Evolutionary conservation across 1,140 invertebrate species (phyloP), one percentile per base, ranked within the genome.

Genomic region (Subanguina moxae): DNA sequence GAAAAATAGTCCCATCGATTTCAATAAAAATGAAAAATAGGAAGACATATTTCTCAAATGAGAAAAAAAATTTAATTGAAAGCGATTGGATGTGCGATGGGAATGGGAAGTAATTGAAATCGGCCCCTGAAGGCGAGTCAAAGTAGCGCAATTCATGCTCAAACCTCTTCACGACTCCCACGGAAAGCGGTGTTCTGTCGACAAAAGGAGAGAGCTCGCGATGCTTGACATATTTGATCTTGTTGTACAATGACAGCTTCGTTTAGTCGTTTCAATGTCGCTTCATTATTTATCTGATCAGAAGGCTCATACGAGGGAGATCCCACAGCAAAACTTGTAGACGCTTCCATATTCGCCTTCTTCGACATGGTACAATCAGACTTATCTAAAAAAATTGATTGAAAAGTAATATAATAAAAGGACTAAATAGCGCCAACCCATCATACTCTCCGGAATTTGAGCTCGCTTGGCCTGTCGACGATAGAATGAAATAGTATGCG

Each of bases 221-320:
- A 74, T 13, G 70, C 70, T 64, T 72, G 70, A 42, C 61, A 57
- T 21, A 72, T 74, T 52, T 72, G 70, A 45, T 72, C 70, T 43
- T 72, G 70, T 48, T 72, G 70, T 0, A 72, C 71, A 28, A 57
- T 48, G 30, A 72, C 56, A 11, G 70, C 17, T 25, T 72, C 63
- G n/a, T 72, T 43, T 17, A 72, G 59, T 32, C 70, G 32, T 28
- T 72, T 72, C 15, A 74, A 8, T 9, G 30, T 72, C 1, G 23
- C 19, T 38, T 72, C 68, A 45, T 32, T 71, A 28, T 1, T 70
- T 30, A 13, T 1, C 1, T 0, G 27, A 27, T 42, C 38, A 25
- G 32, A 27, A 17, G 1, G 56, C 8, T 11, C 25, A 38, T 65
- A 52, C 32, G 13, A 1, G 27, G 42, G 25, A 15, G 27, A 52